Evolutionary conservation across 2,888 invertebrate genomes (phyloP).

Genomic region (Eristalis intricaria): DNA sequence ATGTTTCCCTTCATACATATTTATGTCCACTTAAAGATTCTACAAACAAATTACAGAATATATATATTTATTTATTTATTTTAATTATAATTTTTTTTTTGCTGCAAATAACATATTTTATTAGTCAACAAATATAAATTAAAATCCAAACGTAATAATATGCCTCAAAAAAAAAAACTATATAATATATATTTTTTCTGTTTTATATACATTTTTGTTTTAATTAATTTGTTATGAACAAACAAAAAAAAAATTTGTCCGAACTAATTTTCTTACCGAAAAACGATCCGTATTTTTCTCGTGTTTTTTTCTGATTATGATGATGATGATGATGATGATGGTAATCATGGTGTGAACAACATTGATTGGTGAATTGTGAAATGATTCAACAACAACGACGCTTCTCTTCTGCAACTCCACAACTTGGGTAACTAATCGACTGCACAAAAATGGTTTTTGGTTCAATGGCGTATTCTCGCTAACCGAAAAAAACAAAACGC

Average conservation of each 20-base stretch:
- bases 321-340: conserved; percentile 81
- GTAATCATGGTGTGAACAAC: conserved; percentile 78
- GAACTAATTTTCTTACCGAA: conserved; percentile 82
- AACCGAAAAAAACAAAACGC: conserved; percentile 6
- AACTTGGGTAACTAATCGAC: conserved; percentile 64
- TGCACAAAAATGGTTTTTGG: conserved; percentile 56
- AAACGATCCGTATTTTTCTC: conserved; percentile 83
- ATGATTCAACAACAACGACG: conserved; percentile 64
- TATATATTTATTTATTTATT: neutral
- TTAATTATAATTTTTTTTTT: neutral
- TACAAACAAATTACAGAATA: neutral
- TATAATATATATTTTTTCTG: conserved; percentile 72
- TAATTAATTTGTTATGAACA: conserved; percentile 74
- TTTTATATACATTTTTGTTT: conserved; percentile 71
- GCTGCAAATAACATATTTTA: conserved; percentile 34
- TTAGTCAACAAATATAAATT: neutral
- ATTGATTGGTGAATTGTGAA: conserved; percentile 71
- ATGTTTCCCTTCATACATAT: neutral
- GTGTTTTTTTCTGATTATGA: conserved; percentile 82
- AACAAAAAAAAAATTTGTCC: conserved; percentile 80
- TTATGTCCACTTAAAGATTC: neutral
- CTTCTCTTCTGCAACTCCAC: conserved; percentile 60
- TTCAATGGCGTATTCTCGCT: conserved; percentile 48
- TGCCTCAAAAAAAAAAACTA: conserved; percentile 56
- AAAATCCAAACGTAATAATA: conserved; percentile 50